Evolutionary conservation across 2,888 invertebrate species (phyloP).

Genomic region (Drosophila pseudotalamancana): DNA sequence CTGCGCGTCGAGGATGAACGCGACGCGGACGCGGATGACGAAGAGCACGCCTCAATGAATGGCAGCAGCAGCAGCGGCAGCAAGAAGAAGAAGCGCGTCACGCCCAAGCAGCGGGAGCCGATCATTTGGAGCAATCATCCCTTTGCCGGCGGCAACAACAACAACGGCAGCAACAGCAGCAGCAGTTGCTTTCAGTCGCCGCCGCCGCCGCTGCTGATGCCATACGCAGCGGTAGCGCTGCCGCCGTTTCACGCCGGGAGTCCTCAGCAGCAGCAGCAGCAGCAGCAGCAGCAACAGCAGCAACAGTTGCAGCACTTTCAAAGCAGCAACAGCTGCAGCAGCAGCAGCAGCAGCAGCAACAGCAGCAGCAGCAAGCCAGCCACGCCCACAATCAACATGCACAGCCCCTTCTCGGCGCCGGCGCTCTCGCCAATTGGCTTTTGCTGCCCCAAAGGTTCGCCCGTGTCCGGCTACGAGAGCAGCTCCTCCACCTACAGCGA

Average conservation of each 20-base stretch:
- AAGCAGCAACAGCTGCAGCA: slow-evolving; percentile 19
- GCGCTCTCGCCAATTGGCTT: slow-evolving; percentile 81
- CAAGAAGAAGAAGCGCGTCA: slow-evolving; percentile 56
- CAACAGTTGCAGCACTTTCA: slow-evolving; percentile 13
- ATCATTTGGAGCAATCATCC: slow-evolving; percentile 83
- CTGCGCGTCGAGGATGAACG: slow-evolving; percentile 48
- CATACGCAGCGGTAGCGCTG: slow-evolving; percentile 20
- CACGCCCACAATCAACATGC: slow-evolving; percentile 63
- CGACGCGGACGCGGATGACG: slow-evolving; percentile 59
- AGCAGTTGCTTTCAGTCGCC: slow-evolving; percentile 75
- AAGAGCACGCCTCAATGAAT: slow-evolving; percentile 44
- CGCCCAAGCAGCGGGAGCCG: slow-evolving; percentile 74
- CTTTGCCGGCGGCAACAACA: slow-evolving; percentile 42
- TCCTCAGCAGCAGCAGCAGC: slow-evolving; percentile 61
- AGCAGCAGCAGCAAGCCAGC: slow-evolving; percentile 46
- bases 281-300: slow-evolving; percentile 7
- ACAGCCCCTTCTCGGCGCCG: slow-evolving; percentile 73
- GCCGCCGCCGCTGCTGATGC: slow-evolving; percentile 51
- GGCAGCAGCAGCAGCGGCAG: slow-evolving; percentile 6
- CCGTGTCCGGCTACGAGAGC: slow-evolving; percentile 84
- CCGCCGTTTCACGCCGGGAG: slow-evolving; percentile 78
- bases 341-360: slow-evolving; percentile 24
- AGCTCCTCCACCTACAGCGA: slow-evolving; percentile 84
- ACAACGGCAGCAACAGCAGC: slow-evolving; percentile 31
- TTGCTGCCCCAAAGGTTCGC: slow-evolving; percentile 84